These are phyloP conservation scores for Colinus virginianus DNA, from an alignment of 2,113 vertebrate genomes.

Conservation along the genomic window DNA sequence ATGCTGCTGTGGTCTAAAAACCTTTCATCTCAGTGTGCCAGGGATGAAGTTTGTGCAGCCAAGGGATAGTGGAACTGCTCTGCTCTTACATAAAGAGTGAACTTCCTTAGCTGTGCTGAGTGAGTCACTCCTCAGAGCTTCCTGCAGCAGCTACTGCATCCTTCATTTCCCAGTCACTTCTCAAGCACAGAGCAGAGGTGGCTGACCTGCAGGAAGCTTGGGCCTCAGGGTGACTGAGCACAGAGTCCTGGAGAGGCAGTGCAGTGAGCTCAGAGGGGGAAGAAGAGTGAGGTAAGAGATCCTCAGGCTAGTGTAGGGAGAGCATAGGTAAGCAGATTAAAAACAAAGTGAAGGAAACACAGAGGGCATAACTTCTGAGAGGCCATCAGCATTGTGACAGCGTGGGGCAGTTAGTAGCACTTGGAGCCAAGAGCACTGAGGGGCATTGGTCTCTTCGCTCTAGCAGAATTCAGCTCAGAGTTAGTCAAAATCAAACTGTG, in stretches of 20 bases:
- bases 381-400: not conserved
- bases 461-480: not conserved
- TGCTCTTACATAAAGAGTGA: not conserved
- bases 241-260: not conserved
- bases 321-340: not conserved
- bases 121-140: not conserved
- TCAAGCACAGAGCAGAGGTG: not conserved
- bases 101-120: not conserved
- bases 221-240: not conserved
- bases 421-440: not conserved
- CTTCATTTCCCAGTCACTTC: not conserved
- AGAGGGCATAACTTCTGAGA: not conserved
- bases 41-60: not conserved
- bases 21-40: not conserved
- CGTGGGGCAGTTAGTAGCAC: not conserved
- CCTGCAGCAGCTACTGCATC: not conserved
- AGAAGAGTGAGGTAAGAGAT: not conserved
- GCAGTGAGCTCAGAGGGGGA: not conserved
- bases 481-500: not conserved
- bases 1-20: not conserved
- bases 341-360: not conserved
- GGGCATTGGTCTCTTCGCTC: not conserved
- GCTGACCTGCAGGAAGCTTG: not conserved
- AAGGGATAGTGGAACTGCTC: not conserved
- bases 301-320: not conserved